Percentiles rank a stretch among this genome's conserved stretches.
Conservation (phyloP, 2,888 invertebrate genomes). For the Sphaeridia pumilis region DNA sequence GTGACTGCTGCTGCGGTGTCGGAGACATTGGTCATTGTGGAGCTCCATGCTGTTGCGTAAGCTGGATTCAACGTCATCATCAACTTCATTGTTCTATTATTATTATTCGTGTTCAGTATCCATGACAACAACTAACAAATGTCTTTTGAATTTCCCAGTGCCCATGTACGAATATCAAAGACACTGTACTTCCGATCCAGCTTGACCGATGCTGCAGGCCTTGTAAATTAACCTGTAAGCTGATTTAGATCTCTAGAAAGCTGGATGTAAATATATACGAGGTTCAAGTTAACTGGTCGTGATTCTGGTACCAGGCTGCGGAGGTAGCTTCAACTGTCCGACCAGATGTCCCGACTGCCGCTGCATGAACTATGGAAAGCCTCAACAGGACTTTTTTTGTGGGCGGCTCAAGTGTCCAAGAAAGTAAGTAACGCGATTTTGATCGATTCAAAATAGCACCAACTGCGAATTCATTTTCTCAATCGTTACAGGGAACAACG, state of each 20-base stretch:
- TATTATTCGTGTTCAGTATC: too few species aligned
- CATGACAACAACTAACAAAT: too few species aligned
- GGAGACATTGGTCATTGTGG: conserved; percentile 13
- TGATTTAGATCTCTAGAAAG: too few species aligned
- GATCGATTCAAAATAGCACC: too few species aligned
- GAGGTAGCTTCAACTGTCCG: conserved; percentile 6
- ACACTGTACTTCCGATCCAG: conserved; percentile 13
- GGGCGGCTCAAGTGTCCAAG: conserved; percentile 14
- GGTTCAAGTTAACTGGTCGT: too few species aligned
- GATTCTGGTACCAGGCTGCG: conserved; percentile 10
- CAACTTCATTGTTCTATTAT: too few species aligned
- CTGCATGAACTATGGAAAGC: conserved; percentile 14
- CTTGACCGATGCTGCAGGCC: conserved; percentile 15
- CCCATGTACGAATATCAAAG: conserved; percentile 12
- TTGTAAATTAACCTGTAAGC: conserved; percentile 15
- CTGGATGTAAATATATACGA: too few species aligned
- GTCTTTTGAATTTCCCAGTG: conserved; percentile 6
- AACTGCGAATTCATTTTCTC: background rate
- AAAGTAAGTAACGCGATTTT: conserved; percentile 1
- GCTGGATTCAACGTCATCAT: background rate
- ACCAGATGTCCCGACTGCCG: conserved; percentile 14
- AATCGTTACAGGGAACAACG: conserved; percentile 18
- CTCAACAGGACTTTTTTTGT: conserved; percentile 12
- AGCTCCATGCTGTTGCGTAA: conserved; percentile 16
- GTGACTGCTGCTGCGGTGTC: conserved; percentile 8